Conservation (phyloP, 2,797 vertebrate genomes). For the Danio choprae region DNA sequence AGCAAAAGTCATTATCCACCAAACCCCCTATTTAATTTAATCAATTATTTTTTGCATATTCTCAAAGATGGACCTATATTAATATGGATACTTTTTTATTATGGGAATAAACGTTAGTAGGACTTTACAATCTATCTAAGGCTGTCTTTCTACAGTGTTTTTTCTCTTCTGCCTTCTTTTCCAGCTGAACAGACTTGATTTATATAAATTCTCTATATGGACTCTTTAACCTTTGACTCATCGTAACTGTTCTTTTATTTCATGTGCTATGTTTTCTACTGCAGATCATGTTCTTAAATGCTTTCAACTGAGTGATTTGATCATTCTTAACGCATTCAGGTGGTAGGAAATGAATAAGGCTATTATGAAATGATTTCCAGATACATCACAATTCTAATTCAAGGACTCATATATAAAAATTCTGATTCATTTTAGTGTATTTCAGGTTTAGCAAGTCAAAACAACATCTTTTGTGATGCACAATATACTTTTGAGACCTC, state of each 20-base stretch:
- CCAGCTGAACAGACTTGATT: not conserved
- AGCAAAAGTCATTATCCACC: too few species aligned
- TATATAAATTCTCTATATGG: not conserved
- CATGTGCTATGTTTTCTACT: not conserved
- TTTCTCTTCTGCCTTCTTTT: not conserved
- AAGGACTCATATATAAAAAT: not conserved
- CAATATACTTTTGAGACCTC: not conserved
- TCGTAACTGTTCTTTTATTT: not conserved
- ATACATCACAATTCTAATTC: not conserved
- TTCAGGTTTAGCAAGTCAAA: not conserved
- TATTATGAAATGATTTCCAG: not conserved
- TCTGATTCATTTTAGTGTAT: not conserved
- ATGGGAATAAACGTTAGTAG: too few species aligned
- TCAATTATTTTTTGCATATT: too few species aligned
- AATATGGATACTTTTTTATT: too few species aligned
- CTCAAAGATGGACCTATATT: too few species aligned
- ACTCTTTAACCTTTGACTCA: conserved; percentile 11
- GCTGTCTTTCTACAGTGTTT: not conserved
- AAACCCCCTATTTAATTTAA: too few species aligned
- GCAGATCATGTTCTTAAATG: not conserved
- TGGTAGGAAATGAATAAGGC: too few species aligned
- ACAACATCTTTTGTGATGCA: too few species aligned
- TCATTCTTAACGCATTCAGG: not conserved
- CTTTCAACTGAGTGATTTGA: not conserved
- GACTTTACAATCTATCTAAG: not conserved